Conservation (phyloP, 2,797 vertebrate genomes). For the Sebastolobus altivelis region DNA sequence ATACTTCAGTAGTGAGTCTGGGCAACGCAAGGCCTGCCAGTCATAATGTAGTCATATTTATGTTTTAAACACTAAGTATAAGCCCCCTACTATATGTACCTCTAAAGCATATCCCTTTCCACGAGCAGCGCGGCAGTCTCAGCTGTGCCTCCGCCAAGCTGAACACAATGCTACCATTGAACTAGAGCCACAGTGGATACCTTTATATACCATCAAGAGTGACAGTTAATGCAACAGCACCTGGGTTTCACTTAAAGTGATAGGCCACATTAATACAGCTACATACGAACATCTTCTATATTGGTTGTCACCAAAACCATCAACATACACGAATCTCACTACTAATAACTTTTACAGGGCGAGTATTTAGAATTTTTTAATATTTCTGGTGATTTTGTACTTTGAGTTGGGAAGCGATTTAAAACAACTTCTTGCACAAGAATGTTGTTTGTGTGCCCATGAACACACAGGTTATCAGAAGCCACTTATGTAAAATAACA, state of each 20-base stretch:
- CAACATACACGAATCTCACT: not conserved
- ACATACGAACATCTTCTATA: not conserved
- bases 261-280: slow-evolving; percentile 27
- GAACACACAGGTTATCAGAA: slow-evolving; percentile 13
- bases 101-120: slow-evolving; percentile 56
- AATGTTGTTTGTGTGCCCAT: not conserved
- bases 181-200: slow-evolving; percentile 72
- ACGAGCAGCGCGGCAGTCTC: slow-evolving; percentile 40
- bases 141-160: slow-evolving; percentile 51
- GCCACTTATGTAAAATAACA: not conserved
- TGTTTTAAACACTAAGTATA: slow-evolving; percentile 43
- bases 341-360: not conserved
- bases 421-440: not conserved
- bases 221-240: slow-evolving; percentile 60
- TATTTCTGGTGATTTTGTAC: slow-evolving; percentile 17
- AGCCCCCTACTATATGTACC: slow-evolving; percentile 41
- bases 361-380: not conserved
- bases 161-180: slow-evolving; percentile 79
- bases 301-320: slow-evolving; percentile 21
- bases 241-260: slow-evolving; percentile 64
- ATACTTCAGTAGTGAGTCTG: slow-evolving; percentile 18
- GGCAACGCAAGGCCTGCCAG: not conserved
- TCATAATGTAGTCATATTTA: slow-evolving; percentile 50
- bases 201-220: slow-evolving; percentile 71
- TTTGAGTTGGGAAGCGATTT: slow-evolving; percentile 1